Evolutionary conservation across 1,140 invertebrate species (phyloP).

Genomic region (Leptinotarsa defecta): DNA sequence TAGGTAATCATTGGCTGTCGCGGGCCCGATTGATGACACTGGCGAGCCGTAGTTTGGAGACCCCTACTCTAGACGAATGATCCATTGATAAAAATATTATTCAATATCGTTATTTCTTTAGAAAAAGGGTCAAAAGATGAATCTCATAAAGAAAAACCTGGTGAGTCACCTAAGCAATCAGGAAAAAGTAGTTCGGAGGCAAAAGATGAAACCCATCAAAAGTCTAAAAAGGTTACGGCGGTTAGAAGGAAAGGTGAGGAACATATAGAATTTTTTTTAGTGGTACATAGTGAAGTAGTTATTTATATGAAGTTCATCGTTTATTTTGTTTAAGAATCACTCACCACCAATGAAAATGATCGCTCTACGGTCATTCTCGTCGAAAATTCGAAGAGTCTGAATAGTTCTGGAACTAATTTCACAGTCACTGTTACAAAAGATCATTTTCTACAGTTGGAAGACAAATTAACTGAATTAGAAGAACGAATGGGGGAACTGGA

Average conservation of each 20-base stretch:
- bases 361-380: conserved; percentile 36
- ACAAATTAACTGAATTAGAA: conserved; percentile 45
- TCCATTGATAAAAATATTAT: too few relatives aligned
- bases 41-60: too few relatives aligned
- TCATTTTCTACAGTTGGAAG: conserved; percentile 41
- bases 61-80: too few relatives aligned
- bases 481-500: conserved; percentile 46
- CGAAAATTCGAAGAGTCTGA: conserved; percentile 24
- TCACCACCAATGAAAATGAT: too few relatives aligned
- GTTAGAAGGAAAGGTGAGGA: too few relatives aligned
- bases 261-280: too few relatives aligned
- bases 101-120: conserved; percentile 23
- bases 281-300: too few relatives aligned
- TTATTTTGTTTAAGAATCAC: too few relatives aligned
- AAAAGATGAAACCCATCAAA: neutral
- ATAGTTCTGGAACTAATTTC: conserved; percentile 32
- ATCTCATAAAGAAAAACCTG: conserved; percentile 13
- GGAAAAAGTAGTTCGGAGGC: neutral
- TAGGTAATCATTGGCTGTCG: too few relatives aligned
- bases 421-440: conserved; percentile 42
- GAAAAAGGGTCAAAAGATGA: conserved; percentile 39
- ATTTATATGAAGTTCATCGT: too few relatives aligned
- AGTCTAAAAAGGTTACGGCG: neutral
- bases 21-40: too few relatives aligned
- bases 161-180: neutral